phyloP scores from a whole-genome alignment of 2,113 vertebrate genomes.

The Channa maculata region DNA sequence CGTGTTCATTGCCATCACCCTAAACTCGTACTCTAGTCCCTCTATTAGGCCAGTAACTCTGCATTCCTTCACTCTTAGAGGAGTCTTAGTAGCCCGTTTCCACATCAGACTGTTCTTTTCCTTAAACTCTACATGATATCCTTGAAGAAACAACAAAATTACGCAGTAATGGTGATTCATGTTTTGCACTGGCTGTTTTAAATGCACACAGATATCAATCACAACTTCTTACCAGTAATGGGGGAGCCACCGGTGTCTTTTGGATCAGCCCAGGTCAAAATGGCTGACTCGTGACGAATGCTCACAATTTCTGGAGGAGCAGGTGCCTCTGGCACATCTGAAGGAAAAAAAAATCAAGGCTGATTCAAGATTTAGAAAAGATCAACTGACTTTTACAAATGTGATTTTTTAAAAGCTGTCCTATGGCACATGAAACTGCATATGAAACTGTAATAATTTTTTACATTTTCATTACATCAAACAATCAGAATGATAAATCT shows the following conservation, averaged over 20 bases:
- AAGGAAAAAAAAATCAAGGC: slow-evolving; percentile 21
- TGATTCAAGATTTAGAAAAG: neutral
- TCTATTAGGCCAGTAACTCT: slow-evolving; percentile 95
- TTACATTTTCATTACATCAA: too few species aligned
- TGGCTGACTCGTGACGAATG: slow-evolving; percentile 92
- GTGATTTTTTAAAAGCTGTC: neutral
- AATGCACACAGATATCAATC: neutral
- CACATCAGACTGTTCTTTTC: slow-evolving; percentile 98
- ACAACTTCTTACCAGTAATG: slow-evolving; percentile 90
- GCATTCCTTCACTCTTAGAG: slow-evolving; percentile 94
- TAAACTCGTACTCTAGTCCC: slow-evolving; percentile 98
- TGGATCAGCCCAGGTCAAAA: slow-evolving; percentile 93
- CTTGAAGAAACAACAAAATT: slow-evolving; percentile 71
- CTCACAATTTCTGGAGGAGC: slow-evolving; percentile 91
- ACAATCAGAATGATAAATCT: too few species aligned
- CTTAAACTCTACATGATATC: slow-evolving; percentile 96
- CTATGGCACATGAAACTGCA: too few species aligned
- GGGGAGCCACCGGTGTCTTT: slow-evolving; percentile 94
- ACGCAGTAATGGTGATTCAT: neutral
- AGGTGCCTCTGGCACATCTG: slow-evolving; percentile 97
- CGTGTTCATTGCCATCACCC: slow-evolving; percentile 97
- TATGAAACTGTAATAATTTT: too few species aligned
- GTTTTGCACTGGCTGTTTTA: neutral
- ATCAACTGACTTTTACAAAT: neutral
- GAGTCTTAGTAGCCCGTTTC: slow-evolving; percentile 93